Base-by-base conservation (phyloP, 2,113 vertebrate species). In the Lichenostomus cassidix region DNA sequence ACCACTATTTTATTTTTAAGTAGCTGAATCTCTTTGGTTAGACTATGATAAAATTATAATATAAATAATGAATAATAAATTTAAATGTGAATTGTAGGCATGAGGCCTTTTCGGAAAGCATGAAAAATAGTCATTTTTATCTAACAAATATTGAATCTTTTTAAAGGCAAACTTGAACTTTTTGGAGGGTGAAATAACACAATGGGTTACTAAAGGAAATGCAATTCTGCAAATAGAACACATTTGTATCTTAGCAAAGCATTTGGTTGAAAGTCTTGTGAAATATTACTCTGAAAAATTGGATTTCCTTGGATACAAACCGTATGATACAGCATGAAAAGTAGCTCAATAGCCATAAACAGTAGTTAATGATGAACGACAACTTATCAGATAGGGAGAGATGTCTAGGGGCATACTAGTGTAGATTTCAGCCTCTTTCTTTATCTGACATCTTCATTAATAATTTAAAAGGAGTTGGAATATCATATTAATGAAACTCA, bases 381-480 rank as follows among this genome's bases (percentile, higher is more conserved):
- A 96, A 91, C 42, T 93, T 90, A 97, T 95, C 83, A 93, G 65
- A 94, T 93, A 77, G 28, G 25, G 28, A 75, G 58, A 81, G 42
- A 74, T 90, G 49, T 94, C 88, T 89, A 46, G 49, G 19, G 68
- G 42, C 65, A 88, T 79, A 88, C 24, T 63, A 75, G 33, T 39
- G 22, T 63, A 74, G 83, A 71, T 50, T 92, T 91, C 81, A 87
- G 24, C 17, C 22, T 79, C 33, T 62, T 83, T 70, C 60, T 89
- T 92, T 96, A 93, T 93, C 89, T 89, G 83, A 97, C 65, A 81
- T 95, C 95, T 96, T 96, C 88, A 96, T 96, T 96, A 96, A 90
- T 91, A 92, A 87, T 91, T 95, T 91, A 89, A 95, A 89, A 15
- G 10, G 15, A 85, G 52, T 47, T 91, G 62, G 87, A 90, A 89